Evolutionary conservation across 2,797 vertebrate species (phyloP).

Genomic region (Ptychobarbus kaznakovi): DNA sequence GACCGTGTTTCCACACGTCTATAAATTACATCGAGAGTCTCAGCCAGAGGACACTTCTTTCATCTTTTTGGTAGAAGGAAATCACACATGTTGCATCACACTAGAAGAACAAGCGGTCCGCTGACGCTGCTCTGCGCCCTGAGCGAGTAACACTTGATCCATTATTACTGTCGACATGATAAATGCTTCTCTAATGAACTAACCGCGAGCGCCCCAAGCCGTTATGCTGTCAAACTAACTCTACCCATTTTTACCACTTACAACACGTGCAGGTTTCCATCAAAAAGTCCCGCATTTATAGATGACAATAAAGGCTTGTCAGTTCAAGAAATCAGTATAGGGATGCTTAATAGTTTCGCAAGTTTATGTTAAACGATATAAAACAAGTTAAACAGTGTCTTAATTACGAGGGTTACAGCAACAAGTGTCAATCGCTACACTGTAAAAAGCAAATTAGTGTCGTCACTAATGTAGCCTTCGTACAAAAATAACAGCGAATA

Average conservation of each 20-base stretch:
- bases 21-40: neutral
- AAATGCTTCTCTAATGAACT: constrained; percentile 78
- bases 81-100: constrained; percentile 34
- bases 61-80: constrained; percentile 28
- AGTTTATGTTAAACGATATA: neutral
- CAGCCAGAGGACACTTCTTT: constrained; percentile 26
- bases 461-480: neutral
- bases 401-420: neutral
- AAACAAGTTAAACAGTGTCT: neutral
- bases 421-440: constrained; percentile 22
- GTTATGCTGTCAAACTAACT: constrained; percentile 54
- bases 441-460: constrained; percentile 21
- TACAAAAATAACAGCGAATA: neutral
- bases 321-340: neutral
- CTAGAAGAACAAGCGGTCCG: neutral
- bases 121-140: constrained; percentile 18
- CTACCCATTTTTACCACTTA: constrained; percentile 20
- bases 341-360: neutral
- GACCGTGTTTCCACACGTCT: constrained; percentile 76
- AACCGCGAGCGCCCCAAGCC: constrained; percentile 72
- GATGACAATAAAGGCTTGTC: constrained; percentile 9
- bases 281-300: constrained; percentile 3
- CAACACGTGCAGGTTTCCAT: neutral
- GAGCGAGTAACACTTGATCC: constrained; percentile 74
- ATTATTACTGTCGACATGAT: constrained; percentile 73